phyloP scores from a whole-genome alignment of 2,113 vertebrate genomes.

The Colossoma macropomum region DNA sequence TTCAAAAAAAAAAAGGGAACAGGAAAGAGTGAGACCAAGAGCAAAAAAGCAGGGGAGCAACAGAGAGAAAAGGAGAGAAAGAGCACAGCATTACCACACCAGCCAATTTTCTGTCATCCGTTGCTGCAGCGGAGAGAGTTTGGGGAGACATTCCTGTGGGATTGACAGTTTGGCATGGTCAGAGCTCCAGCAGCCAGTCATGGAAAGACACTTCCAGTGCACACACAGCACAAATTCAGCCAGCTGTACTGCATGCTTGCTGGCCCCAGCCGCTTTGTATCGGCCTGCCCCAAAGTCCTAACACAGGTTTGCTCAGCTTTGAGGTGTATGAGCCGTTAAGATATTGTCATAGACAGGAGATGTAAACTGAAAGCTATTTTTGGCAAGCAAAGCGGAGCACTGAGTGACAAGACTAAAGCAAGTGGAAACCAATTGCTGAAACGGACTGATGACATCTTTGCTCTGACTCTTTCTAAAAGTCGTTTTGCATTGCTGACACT shows the following conservation, averaged over 20 bases:
- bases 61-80: conserved; percentile 47
- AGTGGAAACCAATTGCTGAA: conserved; percentile 34
- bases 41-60: conserved; percentile 50
- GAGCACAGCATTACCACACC: conserved; percentile 44
- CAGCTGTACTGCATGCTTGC: conserved; percentile 52
- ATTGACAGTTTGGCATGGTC: conserved; percentile 61
- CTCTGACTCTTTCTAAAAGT: background rate
- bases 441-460: conserved; percentile 30
- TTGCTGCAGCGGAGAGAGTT: conserved; percentile 57
- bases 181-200: conserved; percentile 52
- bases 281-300: conserved; percentile 14
- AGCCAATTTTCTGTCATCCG: conserved; percentile 63
- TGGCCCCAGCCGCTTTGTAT: conserved; percentile 23
- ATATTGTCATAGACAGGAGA: conserved; percentile 27
- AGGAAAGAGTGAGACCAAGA: conserved; percentile 27
- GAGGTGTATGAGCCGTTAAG: background rate
- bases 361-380: conserved; percentile 36
- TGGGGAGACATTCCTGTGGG: conserved; percentile 62
- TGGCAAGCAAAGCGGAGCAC: conserved; percentile 35
- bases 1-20: background rate
- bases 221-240: conserved; percentile 56
- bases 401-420: conserved; percentile 46
- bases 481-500: conserved; percentile 23
- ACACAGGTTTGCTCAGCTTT: conserved; percentile 31
- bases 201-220: conserved; percentile 57